Base-by-base conservation (phyloP, 2,113 vertebrate genomes). In the Urocynchramus pylzowi region DNA sequence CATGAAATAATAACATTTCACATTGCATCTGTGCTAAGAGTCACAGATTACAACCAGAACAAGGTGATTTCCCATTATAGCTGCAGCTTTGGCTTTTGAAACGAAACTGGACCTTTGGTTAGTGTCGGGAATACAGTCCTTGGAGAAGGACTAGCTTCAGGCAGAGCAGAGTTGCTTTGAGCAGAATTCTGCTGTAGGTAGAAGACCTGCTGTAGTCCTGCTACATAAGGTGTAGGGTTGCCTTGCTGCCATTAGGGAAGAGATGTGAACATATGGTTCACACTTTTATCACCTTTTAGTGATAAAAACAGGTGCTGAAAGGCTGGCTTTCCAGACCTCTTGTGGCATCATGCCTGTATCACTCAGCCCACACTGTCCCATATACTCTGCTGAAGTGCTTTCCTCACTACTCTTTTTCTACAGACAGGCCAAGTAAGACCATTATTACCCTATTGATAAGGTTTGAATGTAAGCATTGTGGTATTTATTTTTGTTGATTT, bases 151-250 rank as follows among this genome's bases (percentile, higher is more conserved):
- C 11, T 13, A 22, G n/a, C 27, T 90, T 90, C 53, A 64, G 30
- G 33, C 23, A 61, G 64, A 69, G n/a, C 49, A 74, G 50, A 47
- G 37, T 26, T 87, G 26, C 33, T 92, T 82, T 63, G 47, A 84
- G 59, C 35, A 61, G 30, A 84, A 70, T 23, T 53, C 50, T 82
- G n/a, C 57, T 86, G 9, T 33, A 30, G 64, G 33, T 39, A 73
- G 22, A 49, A 74, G 13, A 47, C 41, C 14, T 56, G 14, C 27
- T 21, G 6, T 54, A 68, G 24, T 73, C 33, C 35, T 52, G 27
- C 33, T 83, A 2, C 24, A 3, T 17, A 27, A 0, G 0, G 9
- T 26, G 13, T 24, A 19, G 50, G n/a, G n/a, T 54, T 35, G 39
- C 57, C 28, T 69, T 1, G 1, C 24, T 81, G 50, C 35, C 16